Percentiles rank a stretch among this genome's conserved stretches.
phyloP scores from a whole-genome alignment of 1,140 invertebrate species.

The Ceratitis capitata region DNA sequence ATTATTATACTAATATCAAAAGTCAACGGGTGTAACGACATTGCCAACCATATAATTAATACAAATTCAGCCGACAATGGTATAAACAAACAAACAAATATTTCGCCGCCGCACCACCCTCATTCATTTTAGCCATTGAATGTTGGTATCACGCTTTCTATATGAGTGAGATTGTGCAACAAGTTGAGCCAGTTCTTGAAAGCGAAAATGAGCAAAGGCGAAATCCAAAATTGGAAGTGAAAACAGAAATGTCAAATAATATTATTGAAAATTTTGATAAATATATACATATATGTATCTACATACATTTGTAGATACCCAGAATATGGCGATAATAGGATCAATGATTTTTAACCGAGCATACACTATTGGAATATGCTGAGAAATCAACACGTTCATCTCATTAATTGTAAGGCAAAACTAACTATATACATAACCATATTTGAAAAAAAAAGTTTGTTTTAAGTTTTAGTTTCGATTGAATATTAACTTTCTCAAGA shows the following conservation, averaged over 20 bases:
- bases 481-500: too few species aligned
- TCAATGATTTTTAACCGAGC: too few species aligned
- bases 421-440: too few species aligned
- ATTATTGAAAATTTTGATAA: background rate
- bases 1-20: background rate
- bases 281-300: background rate
- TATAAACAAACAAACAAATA: too few species aligned
- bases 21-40: background rate
- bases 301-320: background rate
- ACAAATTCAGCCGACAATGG: background rate
- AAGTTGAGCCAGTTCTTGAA: background rate
- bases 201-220: background rate
- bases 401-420: too few species aligned
- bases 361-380: too few species aligned
- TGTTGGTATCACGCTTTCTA: background rate
- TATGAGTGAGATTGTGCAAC: background rate
- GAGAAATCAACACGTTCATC: too few species aligned
- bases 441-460: too few species aligned
- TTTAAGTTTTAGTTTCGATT: too few species aligned
- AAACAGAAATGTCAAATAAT: background rate
- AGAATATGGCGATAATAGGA: background rate
- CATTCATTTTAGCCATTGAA: background rate
- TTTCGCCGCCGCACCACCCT: background rate
- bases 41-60: constrained; percentile 23
- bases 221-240: background rate